Percentiles rank a stretch among this genome's conserved stretches.
Conservation (phyloP, 2,888 invertebrate genomes). For the Cylloceria caligata region DNA sequence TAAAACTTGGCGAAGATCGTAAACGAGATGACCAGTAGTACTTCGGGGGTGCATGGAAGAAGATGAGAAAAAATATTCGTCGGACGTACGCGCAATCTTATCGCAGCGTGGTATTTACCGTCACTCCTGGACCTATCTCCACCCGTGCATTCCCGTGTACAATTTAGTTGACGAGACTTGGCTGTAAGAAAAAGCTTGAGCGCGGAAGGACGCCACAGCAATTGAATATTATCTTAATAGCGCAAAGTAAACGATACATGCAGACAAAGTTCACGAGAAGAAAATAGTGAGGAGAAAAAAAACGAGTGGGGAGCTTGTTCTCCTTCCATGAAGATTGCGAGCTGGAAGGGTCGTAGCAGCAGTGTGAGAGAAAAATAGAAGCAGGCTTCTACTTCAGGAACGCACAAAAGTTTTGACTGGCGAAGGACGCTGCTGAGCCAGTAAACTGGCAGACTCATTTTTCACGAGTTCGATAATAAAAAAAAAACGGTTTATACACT, state of each 20-base stretch:
- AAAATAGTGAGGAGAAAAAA: constrained; percentile 2
- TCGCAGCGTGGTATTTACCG: not conserved
- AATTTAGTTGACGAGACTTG: constrained; percentile 4
- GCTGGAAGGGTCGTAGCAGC: constrained; percentile 1
- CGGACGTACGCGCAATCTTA: not conserved
- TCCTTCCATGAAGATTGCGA: not conserved
- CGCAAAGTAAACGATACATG: not conserved
- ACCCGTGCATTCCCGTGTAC: not conserved
- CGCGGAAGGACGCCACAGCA: constrained; percentile 11
- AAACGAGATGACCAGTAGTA: constrained; percentile 33
- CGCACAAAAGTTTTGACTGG: constrained; percentile 59
- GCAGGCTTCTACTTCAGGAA: constrained; percentile 9
- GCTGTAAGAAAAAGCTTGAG: constrained; percentile 26
- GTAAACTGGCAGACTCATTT: constrained; percentile 80
- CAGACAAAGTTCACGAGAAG: not conserved
- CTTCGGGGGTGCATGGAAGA: not conserved
- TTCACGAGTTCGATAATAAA: constrained; percentile 81
- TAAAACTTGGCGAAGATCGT: constrained; percentile 44
- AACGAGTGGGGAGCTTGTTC: not conserved
- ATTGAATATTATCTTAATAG: constrained; percentile 30
- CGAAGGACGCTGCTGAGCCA: constrained; percentile 61
- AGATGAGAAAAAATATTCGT: constrained; percentile 12
- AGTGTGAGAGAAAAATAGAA: constrained; percentile 7
- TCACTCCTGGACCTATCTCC: not conserved
- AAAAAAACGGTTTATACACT: constrained; percentile 33